Evolutionary conservation across 1,140 invertebrate species (phyloP), one percentile per base, ranked within the genome.

Genomic region (Drosophila malerkotliana): DNA sequence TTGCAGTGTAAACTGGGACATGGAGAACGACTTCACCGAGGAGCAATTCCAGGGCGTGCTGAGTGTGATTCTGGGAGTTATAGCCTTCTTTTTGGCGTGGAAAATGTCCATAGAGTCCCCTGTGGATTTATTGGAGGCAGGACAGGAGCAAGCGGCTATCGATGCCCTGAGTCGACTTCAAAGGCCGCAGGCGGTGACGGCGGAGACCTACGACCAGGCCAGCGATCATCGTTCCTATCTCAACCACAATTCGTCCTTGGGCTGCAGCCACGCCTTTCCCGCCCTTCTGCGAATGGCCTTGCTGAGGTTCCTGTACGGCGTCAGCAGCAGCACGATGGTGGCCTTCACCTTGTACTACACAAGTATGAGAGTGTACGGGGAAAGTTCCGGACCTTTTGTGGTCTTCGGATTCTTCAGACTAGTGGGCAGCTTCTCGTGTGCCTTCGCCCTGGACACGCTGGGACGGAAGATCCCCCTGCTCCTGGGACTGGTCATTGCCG

Each of bases 201-300:
- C 57, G 8, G 90, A 90, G 14, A 90, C 90, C 1, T 83, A 87
- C 15, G 78, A 91, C 14, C 90, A 83, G 59, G 53, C 88, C 41
- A 72, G 60, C 6, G 82, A 90, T 26, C 90, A 91, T 24, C 82
- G 67, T 21, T 51, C 61, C 9, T 91, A 91, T 39, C 4, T 91
- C 18, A 34, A 12, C 0, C 72, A 81, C n/a, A 89, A 75, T 18
- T 39, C 15, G 0, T 51, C 72, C 0, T 10, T 75, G 18, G 73
- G 67, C 5, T 77, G 74, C 58, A 51, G 45, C 0, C 54, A 68
- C 1, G 77, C 81, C 0, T 7, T 80, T 2, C 79, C 90, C 6
- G 85, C 90, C 0, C 12, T 91, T 7, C 5, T 84, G 2, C 77
- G 87, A 1, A 49, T 91, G 12, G 69, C 72, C 15, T 45, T 88